Base-by-base conservation (phyloP, 2,888 invertebrate species). In the Lagria hirta region DNA sequence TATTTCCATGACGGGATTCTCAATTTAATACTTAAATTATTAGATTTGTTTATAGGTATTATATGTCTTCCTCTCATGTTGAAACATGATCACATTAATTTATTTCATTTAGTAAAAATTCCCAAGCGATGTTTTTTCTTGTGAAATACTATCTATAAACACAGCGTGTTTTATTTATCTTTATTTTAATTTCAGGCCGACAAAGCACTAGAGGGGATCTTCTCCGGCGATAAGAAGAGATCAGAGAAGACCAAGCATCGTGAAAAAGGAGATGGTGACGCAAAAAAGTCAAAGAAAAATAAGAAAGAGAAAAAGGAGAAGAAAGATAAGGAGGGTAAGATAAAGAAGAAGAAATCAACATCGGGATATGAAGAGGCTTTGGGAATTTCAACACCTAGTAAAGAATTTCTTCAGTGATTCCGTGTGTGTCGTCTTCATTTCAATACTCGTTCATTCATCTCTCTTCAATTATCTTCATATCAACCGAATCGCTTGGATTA, bases 361-460 rank as follows among this genome's bases (percentile, higher is more conserved):
- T 74, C 79, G 17, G 92, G 87, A 33, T 94, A 94, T 64, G 94
- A 94, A 71, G 92, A 92, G 74, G 87, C 93, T 21, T 78, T 87
- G 59, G 94, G 92, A 51, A 91, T 93, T 64, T 91, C 91, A 28
- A 93, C 92, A 21, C 91, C 93, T 6, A 92, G 90, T 62, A 91
- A 93, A 73, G 88, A 91, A 73, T 82, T 88, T n/a, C n/a, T n/a
- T 63, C 66, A 66, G 36, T 63, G 48, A 73, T 79, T 35, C 22
- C 27, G 24, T 23, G n/a, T n/a, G n/a, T n/a, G 23, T 11, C 24
- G 33, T 12, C 14, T 34, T 8, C 22, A 14, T 14, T 17, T 18
- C 32, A 21, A 23, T 29, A 24, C 27, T 37, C 37, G 18, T 36
- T 24, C 11, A 18, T 24, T 21, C n/a, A n/a, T 24, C 35, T 14